Conservation (phyloP, 2,113 vertebrate genomes). For the Etheostoma spectabile region DNA sequence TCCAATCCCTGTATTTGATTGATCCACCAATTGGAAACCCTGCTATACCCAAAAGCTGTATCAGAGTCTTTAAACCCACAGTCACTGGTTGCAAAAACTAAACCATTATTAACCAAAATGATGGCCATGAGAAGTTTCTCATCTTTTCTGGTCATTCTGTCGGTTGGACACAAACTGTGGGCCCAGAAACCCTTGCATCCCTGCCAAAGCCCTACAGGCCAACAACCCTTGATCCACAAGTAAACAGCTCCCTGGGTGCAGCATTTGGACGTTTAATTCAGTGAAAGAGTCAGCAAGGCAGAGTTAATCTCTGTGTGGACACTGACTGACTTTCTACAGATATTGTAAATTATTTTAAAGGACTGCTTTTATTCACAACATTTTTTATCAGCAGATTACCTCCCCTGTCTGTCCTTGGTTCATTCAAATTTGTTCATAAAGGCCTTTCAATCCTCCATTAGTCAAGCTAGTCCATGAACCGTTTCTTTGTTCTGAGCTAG, state of each 20-base stretch:
- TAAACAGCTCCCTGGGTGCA: conserved; percentile 51
- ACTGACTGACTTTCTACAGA: conserved; percentile 18
- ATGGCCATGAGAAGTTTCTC: conserved; percentile 30
- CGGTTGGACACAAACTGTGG: conserved; percentile 26
- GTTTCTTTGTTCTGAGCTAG: conserved; percentile 69
- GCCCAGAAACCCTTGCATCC: conserved; percentile 45
- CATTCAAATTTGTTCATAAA: conserved; percentile 70
- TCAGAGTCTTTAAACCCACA: neutral
- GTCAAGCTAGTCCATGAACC: conserved; percentile 73
- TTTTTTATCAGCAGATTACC: conserved; percentile 44
- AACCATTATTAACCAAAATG: conserved; percentile 9
- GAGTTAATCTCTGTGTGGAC: conserved; percentile 24
- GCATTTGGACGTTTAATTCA: conserved; percentile 43
- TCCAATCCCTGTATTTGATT: neutral
- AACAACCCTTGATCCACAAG: conserved; percentile 42
- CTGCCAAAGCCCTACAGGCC: conserved; percentile 57
- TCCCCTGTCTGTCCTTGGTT: conserved; percentile 45
- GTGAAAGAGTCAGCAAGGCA: conserved; percentile 23
- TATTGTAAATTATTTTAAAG: conserved; percentile 42
- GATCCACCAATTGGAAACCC: neutral
- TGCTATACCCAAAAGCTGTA: neutral
- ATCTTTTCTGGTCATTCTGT: conserved; percentile 19
- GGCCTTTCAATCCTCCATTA: conserved; percentile 68
- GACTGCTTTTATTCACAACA: conserved; percentile 24
- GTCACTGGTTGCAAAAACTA: conserved; percentile 2